phyloP scores from a whole-genome alignment of 2,797 vertebrate species.

The Eurystomus glaucurus region DNA sequence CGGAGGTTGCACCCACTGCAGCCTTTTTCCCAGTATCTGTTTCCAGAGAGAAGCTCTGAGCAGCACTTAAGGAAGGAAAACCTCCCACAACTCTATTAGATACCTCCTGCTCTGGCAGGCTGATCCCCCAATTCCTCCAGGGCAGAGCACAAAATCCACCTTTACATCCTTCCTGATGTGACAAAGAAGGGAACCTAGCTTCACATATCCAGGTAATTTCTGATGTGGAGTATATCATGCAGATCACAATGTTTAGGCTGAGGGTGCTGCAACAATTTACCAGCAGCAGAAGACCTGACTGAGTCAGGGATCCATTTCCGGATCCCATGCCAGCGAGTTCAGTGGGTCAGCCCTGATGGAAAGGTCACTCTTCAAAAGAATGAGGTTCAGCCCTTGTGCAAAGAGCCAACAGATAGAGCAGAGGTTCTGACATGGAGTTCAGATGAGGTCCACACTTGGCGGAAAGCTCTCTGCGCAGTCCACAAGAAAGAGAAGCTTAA shows the following conservation, averaged over 20 bases:
- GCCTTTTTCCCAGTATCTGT: not conserved
- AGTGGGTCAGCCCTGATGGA: not conserved
- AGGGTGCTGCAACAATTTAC: not conserved
- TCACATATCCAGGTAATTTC: not conserved
- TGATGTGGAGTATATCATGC: fast-evolving
- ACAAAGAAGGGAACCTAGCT: not conserved
- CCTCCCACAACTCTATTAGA: fast-evolving
- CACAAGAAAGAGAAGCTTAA: not conserved
- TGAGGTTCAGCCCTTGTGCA: not conserved
- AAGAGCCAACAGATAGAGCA: conserved; percentile 1
- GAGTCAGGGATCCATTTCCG: not conserved
- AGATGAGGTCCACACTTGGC: not conserved
- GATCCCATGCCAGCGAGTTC: not conserved
- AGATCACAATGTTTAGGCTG: not conserved
- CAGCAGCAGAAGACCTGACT: not conserved
- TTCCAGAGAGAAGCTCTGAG: not conserved
- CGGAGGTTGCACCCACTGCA: not conserved
- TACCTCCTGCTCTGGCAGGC: not conserved
- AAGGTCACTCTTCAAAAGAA: conserved; percentile 25
- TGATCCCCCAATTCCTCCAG: not conserved
- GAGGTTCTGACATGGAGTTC: not conserved
- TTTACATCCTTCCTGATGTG: not conserved
- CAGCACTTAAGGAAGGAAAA: not conserved
- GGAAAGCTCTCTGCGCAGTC: not conserved
- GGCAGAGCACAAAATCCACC: not conserved